These are phyloP conservation scores for Chymomyza caudatula DNA, from an alignment of 2,888 invertebrate species.

Conservation along the genomic window DNA sequence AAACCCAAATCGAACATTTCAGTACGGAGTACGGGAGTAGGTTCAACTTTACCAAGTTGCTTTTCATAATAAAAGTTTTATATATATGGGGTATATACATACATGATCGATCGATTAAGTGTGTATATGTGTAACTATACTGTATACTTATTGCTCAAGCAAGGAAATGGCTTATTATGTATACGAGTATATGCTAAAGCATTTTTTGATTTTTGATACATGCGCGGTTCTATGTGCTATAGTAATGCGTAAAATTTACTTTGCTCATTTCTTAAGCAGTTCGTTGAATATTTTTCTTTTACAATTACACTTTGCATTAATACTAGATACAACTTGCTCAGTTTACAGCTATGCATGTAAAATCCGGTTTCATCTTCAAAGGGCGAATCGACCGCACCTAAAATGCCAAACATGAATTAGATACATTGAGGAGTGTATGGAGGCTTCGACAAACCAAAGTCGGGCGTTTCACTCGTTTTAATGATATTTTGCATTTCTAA, in stretches of 20 bases:
- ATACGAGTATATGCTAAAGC: constrained; percentile 57
- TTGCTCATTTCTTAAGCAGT: constrained; percentile 13
- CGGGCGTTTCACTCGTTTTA: constrained; percentile 30
- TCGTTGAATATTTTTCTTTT: constrained; percentile 56
- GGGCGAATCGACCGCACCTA: not conserved
- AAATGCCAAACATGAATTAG: not conserved
- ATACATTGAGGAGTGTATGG: constrained; percentile 20
- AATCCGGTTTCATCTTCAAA: not conserved
- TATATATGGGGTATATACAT: constrained; percentile 53
- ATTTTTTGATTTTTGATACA: constrained; percentile 69
- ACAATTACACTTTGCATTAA: not conserved
- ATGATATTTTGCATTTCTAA: constrained; percentile 69
- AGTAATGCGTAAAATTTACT: constrained; percentile 28
- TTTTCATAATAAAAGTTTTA: constrained; percentile 20
- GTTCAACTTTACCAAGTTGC: constrained; percentile 60
- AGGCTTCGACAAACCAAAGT: constrained; percentile 40
- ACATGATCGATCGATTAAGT: constrained; percentile 30
- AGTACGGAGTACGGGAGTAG: constrained; percentile 44
- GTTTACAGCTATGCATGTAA: not conserved
- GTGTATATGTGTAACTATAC: not conserved
- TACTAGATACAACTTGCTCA: not conserved
- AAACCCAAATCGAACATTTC: constrained; percentile 49
- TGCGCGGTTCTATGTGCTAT: constrained; percentile 68
- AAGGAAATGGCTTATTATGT: constrained; percentile 46
- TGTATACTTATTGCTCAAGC: not conserved